These are phyloP conservation scores for Gila robusta DNA, from an alignment of 2,797 vertebrate genomes.

Conservation along the genomic window DNA sequence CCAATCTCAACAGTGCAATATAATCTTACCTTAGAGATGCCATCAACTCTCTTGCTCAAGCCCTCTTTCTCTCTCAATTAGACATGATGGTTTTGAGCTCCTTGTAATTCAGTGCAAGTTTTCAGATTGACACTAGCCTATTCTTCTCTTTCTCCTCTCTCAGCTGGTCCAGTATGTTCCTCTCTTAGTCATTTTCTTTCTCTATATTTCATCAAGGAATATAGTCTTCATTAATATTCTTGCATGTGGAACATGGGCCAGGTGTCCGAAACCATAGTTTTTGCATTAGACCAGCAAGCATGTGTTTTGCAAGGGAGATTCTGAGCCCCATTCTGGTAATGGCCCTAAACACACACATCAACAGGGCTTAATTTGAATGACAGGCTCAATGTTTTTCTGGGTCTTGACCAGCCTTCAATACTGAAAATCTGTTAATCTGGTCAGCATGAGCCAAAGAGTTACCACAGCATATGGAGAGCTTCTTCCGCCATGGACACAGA, in stretches of 20 bases:
- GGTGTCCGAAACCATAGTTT: slow-evolving; percentile 4
- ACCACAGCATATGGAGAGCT: slow-evolving; percentile 60
- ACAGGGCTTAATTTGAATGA: slow-evolving; percentile 51
- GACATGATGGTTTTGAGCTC: slow-evolving; percentile 32
- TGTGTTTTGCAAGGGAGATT: slow-evolving; percentile 36
- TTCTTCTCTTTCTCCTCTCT: slow-evolving; percentile 14
- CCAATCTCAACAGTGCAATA: slow-evolving; percentile 4
- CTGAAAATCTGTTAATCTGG: slow-evolving; percentile 64
- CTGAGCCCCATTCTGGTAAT: slow-evolving; percentile 4
- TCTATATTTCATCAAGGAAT: slow-evolving; percentile 11
- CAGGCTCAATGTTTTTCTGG: slow-evolving; percentile 48
- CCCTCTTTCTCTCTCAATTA: slow-evolving; percentile 31
- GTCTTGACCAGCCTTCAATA: slow-evolving; percentile 58
- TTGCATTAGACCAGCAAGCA: slow-evolving; percentile 24
- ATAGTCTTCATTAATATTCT: background rate
- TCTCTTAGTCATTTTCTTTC: background rate
- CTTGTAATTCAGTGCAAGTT: slow-evolving; percentile 33
- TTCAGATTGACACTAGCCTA: slow-evolving; percentile 32
- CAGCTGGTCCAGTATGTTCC: background rate
- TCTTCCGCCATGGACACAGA: slow-evolving; percentile 50
- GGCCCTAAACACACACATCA: slow-evolving; percentile 24
- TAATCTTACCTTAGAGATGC: slow-evolving; percentile 29
- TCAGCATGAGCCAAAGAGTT: slow-evolving; percentile 58
- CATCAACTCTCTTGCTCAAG: slow-evolving; percentile 13
- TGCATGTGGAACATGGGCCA: background rate